Base-by-base conservation (phyloP, 2,113 vertebrate genomes). In the Hippocampus guttulatus region DNA sequence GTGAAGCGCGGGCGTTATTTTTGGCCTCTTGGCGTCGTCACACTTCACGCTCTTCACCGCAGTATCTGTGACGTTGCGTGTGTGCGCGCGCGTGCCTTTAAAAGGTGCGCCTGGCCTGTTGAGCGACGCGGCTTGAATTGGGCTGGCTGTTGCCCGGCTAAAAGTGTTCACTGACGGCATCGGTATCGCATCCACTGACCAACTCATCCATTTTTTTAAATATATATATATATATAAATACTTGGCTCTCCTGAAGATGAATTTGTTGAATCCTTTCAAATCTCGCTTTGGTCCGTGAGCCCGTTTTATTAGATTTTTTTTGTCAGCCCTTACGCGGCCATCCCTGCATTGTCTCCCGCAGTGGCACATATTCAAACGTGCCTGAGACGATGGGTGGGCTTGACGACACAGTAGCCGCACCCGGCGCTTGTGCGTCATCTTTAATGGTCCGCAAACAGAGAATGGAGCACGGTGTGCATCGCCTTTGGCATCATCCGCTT, bases 351-450 rank as follows among this genome's bases (percentile, higher is more conserved):
- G 27, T 27, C 27, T 7, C 23, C n/a, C 25, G n/a, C 25, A n/a
- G 64, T 2, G 27, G 27, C 27, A 27, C 27, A 27, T 1, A 27
- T 27, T 27, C 27, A 27, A 27, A 27, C 27, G 2, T 2, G 27
- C 27, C 27, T 27, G 27, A 27, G 2, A 64, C 25, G 30, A 49
- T 38, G 72, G 66, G 12, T 18, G 62, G 71, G 38, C 64, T 25
- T 73, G 82, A 67, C 73, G 79, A 75, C 78, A 51, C n/a, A n/a
- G 80, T 55, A 68, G 71, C 80, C 81, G 71, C 83, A 58, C 73
- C 78, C 60, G n/a, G 70, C 55, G 15, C 62, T 60, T 72, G 55
- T 23, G 67, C 68, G 3, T 78, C 80, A 64, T 78, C 70, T 76
- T 43, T 67, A 49, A 67, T 69, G 64, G 57, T 71, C 73, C 14